Evolutionary conservation across 2,113 vertebrate genomes (phyloP).

Genomic region (Electrona antarctica): DNA sequence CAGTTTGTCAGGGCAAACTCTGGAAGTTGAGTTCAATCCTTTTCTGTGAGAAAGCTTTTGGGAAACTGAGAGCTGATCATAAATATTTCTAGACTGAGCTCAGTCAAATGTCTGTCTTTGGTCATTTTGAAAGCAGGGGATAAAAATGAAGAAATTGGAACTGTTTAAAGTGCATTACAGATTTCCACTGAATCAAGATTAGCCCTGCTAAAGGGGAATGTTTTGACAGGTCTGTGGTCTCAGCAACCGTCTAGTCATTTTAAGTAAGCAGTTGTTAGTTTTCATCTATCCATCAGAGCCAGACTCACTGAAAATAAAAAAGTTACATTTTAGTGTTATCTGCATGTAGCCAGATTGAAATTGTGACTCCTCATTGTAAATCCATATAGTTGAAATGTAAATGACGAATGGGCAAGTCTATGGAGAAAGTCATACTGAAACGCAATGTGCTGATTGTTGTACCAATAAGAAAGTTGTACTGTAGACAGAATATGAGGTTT

Average conservation of each 20-base stretch:
- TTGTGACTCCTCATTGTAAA: conserved; percentile 2
- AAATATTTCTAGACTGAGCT: conserved; percentile 13
- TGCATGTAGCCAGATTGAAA: conserved; percentile 11
- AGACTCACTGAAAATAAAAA: conserved; percentile 3
- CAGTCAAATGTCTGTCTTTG: conserved; percentile 62
- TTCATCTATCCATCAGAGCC: conserved; percentile 34
- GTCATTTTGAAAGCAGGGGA: conserved; percentile 55
- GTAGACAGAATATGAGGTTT: conserved; percentile 33
- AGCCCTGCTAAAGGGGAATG: conserved; percentile 52
- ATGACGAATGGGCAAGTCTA: not conserved
- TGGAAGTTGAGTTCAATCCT: conserved; percentile 6
- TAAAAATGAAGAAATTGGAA: conserved; percentile 35
- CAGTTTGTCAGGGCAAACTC: conserved; percentile 39
- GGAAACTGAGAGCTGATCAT: conserved; percentile 8
- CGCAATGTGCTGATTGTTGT: not conserved
- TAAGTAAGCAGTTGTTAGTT: conserved; percentile 16
- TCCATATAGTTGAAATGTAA: not conserved
- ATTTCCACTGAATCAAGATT: conserved; percentile 17
- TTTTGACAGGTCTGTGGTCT: conserved; percentile 51
- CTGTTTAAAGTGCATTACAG: conserved; percentile 63
- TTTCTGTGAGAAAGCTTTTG: conserved; percentile 14
- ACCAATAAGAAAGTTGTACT: conserved; percentile 16
- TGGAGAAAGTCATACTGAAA: conserved; percentile 18
- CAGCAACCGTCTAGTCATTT: conserved; percentile 7
- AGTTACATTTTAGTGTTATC: not conserved